Conservation (phyloP, 2,888 invertebrate species). For the Aphrophora alni region DNA sequence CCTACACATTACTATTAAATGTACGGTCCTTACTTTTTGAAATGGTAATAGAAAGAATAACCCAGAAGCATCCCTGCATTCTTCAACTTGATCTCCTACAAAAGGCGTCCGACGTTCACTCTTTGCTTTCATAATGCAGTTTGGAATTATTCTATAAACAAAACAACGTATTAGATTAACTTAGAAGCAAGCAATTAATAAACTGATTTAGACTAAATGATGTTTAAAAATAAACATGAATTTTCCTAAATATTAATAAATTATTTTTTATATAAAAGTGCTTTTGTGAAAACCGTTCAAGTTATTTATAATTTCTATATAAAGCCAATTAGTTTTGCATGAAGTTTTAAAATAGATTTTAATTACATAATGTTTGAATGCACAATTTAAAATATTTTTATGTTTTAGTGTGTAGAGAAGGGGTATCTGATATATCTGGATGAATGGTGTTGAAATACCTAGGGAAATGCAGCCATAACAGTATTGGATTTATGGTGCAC, state of each 20-base stretch:
- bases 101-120: slow-evolving; percentile 93
- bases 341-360: no score
- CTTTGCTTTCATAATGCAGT: slow-evolving; percentile 98
- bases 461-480: no score
- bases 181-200: neutral
- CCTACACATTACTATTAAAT: neutral
- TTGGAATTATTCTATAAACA: slow-evolving; percentile 77
- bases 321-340: no score
- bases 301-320: no score
- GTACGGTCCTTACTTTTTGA: slow-evolving; percentile 69
- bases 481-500: no score
- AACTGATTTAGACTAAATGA: neutral
- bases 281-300: no score
- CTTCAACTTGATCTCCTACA: slow-evolving; percentile 93
- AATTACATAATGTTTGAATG: no score
- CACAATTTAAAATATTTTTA: no score
- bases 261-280: neutral
- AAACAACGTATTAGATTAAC: slow-evolving; percentile 26
- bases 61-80: slow-evolving; percentile 94
- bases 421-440: no score
- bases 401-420: no score
- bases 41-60: slow-evolving; percentile 93
- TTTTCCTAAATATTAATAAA: neutral
- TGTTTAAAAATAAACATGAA: no score
- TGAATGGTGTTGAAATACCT: no score